Evolutionary conservation across 2,888 invertebrate species (phyloP), one percentile per base, ranked within the genome.

Genomic region (Anarsia innoxiella): DNA sequence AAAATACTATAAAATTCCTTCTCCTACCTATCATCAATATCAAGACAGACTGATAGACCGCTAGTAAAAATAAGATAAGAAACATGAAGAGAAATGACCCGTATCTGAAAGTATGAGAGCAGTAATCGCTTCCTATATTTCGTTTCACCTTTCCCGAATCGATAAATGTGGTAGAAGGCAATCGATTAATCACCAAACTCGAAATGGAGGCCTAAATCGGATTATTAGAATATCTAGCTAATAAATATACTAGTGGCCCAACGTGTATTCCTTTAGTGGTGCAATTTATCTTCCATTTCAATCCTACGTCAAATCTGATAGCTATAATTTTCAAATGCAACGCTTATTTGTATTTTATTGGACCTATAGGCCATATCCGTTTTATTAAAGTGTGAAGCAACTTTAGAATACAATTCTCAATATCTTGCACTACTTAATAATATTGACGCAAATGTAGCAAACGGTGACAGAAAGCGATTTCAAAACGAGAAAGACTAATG

Each of bases 121-220:
- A 13, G 30, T 31, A 31, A 39, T 35, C 31, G 33, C 23, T 39
- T 35, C 35, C 29, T 19, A 38, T 43, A 36, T 39, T 30, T 40
- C 34, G 32, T 30, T 28, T 37, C 32, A 25, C 25, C 15, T 36
- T 16, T 12, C 43, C 39, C 34, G 31, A 40, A 35, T 37, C 40
- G 26, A 52, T 53, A 50, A 46, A 53, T 53, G 45, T 46, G 23
- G 35, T 42, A 34, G 37, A 41, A 32, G 33, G 33, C 45, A 42
- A 59, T 56, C 66, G 60, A 70, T 68, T 70, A 70, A 68, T 71
- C 67, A 73, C 53, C 52, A 51, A 51, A 49, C 37, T 53, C 41
- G 46, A 58, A 53, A 65, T 58, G 56, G 62, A 59, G 53, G 53
- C 55, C 57, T 59, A 59, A 60, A 63, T 60, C 61, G 58, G 62